Evolutionary conservation across 64 coral and sea anemone genomes (phyloP).

Genomic region (Astreopora myriophthalma): DNA sequence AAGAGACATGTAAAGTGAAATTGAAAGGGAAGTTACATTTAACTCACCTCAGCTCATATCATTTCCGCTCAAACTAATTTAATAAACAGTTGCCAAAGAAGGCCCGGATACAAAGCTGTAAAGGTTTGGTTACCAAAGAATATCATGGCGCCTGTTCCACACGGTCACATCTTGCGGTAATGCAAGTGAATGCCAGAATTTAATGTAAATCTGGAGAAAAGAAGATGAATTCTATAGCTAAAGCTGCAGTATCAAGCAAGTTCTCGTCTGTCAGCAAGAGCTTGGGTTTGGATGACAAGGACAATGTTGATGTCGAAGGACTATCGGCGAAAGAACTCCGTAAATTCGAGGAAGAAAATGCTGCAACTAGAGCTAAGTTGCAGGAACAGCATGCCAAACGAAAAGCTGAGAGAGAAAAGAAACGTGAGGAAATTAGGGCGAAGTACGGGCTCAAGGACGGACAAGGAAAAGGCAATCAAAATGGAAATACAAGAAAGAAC

Average conservation of each 20-base stretch:
- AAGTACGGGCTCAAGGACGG: constrained; percentile 82
- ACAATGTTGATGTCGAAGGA: constrained; percentile 16
- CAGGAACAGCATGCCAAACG: constrained; percentile 73
- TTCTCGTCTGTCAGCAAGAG: constrained; percentile 72
- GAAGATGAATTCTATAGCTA: constrained; percentile 65
- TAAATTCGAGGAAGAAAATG: constrained; percentile 74
- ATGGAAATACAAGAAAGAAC: background rate
- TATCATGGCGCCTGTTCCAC: constrained; percentile 14
- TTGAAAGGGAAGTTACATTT: background rate
- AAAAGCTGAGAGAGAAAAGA: constrained; percentile 81
- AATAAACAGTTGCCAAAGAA: background rate
- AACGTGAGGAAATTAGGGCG: constrained; percentile 81
- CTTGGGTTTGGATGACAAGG: constrained; percentile 62
- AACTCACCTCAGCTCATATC: background rate
- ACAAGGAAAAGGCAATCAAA: constrained; percentile 7
- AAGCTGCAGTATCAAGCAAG: constrained; percentile 70
- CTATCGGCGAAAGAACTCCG: constrained; percentile 75
- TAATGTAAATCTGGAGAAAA: background rate
- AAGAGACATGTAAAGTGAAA: too few species aligned
- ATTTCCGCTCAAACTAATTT: background rate
- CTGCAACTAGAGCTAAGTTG: constrained; percentile 71
- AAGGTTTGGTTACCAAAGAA: background rate
- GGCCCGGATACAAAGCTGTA: constrained; percentile 11
- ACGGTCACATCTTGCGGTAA: background rate
- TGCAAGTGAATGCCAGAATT: background rate